Percentiles rank a stretch among this genome's conserved stretches.
phyloP scores from a whole-genome alignment of 2,797 vertebrate genomes.

The Eidolon dupreanum region DNA sequence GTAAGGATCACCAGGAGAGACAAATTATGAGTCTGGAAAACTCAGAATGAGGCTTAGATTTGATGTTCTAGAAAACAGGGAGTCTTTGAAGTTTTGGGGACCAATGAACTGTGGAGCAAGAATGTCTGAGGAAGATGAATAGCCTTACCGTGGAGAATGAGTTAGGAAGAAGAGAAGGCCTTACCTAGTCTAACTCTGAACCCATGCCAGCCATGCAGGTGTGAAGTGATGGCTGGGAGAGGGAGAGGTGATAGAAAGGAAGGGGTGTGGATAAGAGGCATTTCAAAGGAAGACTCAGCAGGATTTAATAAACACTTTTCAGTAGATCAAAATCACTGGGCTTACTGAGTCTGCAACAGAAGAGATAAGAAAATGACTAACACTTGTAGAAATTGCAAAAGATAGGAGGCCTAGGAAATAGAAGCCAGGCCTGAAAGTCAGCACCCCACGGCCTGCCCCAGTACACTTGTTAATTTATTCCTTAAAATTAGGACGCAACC shows the following conservation, averaged over 20 bases:
- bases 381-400: constrained; percentile 56
- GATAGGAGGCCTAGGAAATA: constrained; percentile 63
- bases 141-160: background rate
- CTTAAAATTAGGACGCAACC: constrained; percentile 56
- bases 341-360: constrained; percentile 56
- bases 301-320: constrained; percentile 78
- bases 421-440: constrained; percentile 73
- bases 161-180: background rate
- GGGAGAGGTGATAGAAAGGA: background rate
- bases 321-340: constrained; percentile 74
- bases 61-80: constrained; percentile 14
- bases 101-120: background rate
- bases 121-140: constrained; percentile 15
- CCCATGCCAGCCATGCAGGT: constrained; percentile 50
- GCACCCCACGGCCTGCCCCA: constrained; percentile 49
- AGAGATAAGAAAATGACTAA: constrained; percentile 79
- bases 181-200: background rate
- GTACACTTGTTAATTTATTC: constrained; percentile 67
- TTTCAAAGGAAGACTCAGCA: constrained; percentile 77
- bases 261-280: constrained; percentile 44
- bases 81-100: constrained; percentile 11
- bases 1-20: background rate
- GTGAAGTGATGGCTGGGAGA: constrained; percentile 56
- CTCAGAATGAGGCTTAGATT: background rate
- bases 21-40: constrained; percentile 1